Base-by-base conservation (phyloP, 2,113 vertebrate genomes). In the Ailurus styani region DNA sequence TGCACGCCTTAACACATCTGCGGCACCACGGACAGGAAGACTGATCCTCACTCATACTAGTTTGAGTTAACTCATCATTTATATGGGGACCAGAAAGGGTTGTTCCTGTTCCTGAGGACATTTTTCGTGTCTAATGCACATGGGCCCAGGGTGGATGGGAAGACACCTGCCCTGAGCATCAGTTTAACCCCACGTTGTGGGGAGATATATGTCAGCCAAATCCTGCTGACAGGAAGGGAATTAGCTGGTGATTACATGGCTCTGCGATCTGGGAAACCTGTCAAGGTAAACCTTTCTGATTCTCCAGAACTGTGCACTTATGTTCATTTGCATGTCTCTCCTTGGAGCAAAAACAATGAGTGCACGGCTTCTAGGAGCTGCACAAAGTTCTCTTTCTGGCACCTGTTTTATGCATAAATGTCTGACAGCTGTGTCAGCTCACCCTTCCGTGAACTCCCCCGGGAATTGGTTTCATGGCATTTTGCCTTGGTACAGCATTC, bases 291-390 rank as follows among this genome's bases (percentile, higher is more conserved):
- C 27, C 10, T 73, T 73, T 47, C 21, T 0, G 4, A 77, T 47
- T 88, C 60, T 55, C 64, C 7, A 11, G 31, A 95, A n/a, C 50
- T 20, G 6, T 42, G 34, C 10, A 15, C 3, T 7, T 70, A 42
- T 14, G 9, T 45, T 93, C 72, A 93, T 34, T 37, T 73, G 85
- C n/a, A 42, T 23, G 27, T 72, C 37, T 89, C 23, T 50, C 87
- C 73, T 45, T 60, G 86, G 81, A 90, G 92, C 13, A 68, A 82
- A 82, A 40, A 87, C 17, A 17, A n/a, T 27, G 25, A 79, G 18
- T 10, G 17, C n/a, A 42, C 45, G 70, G 50, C 57, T 88, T 85
- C 77, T 47, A 27, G 54, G 72, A 94, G 34, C 40, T 72, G 50
- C 15, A 57, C n/a, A 29, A n/a, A 17, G 12, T 64, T 84, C 77